Evolutionary conservation across 2,113 vertebrate species (phyloP).

Genomic region (Lethenteron reissneri): DNA sequence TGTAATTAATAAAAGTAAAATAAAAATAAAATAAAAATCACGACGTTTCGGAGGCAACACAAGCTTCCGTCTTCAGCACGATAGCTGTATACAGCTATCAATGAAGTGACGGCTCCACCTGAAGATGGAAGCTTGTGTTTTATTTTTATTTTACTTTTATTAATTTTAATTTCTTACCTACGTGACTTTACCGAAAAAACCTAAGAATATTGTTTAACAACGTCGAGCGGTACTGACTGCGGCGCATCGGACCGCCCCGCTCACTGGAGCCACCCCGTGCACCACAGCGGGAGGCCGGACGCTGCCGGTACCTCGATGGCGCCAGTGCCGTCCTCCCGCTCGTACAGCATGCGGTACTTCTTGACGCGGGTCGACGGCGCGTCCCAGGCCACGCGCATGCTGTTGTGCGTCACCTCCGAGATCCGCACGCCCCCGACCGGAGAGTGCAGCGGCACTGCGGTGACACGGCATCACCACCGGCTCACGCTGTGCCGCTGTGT

Average conservation of each 20-base stretch:
- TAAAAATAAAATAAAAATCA: too few relatives aligned
- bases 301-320: conserved; percentile 40
- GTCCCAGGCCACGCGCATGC: conserved; percentile 59
- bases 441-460: conserved; percentile 37
- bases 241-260: background rate
- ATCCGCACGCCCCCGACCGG: conserved; percentile 61
- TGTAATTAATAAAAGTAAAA: too few relatives aligned
- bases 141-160: background rate
- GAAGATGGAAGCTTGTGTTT: too few relatives aligned
- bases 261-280: too few relatives aligned
- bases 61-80: too few relatives aligned
- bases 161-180: background rate
- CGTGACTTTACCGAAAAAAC: background rate
- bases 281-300: background rate
- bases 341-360: conserved; percentile 53
- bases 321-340: conserved; percentile 39
- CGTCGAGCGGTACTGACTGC: background rate
- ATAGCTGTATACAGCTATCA: too few relatives aligned
- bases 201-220: background rate
- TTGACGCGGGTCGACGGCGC: conserved; percentile 28
- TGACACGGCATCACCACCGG: background rate
- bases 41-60: too few relatives aligned
- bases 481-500: too few relatives aligned
- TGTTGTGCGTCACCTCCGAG: conserved; percentile 58
- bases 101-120: too few relatives aligned